Conservation (phyloP, 1,140 invertebrate genomes). For the Drosophila truncata region DNA sequence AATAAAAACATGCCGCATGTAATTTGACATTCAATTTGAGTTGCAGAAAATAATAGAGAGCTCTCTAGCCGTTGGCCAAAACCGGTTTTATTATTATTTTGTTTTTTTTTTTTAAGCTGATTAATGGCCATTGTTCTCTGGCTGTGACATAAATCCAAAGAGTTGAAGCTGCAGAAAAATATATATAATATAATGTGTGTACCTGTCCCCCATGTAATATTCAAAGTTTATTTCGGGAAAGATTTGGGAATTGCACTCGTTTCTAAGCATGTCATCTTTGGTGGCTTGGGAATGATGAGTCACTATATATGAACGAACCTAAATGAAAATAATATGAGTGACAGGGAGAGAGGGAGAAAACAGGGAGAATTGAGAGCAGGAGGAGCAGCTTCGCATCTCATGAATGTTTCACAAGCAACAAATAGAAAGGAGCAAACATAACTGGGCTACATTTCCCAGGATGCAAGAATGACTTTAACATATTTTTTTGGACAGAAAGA, state of each 20-base stretch:
- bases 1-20: background rate
- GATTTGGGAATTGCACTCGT: slow-evolving; percentile 1
- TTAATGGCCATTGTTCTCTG: slow-evolving; percentile 19
- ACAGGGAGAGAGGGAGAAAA: background rate
- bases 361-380: background rate
- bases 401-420: background rate
- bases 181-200: background rate
- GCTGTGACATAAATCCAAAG: slow-evolving; percentile 24
- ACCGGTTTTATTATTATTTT: too few relatives aligned
- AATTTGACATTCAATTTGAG: slow-evolving; percentile 16
- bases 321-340: slow-evolving; percentile 2
- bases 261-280: slow-evolving; percentile 7
- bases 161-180: background rate
- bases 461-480: too few relatives aligned
- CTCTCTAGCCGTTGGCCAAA: slow-evolving; percentile 14
- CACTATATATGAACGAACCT: background rate
- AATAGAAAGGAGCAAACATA: background rate
- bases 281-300: background rate
- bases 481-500: background rate
- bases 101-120: too few relatives aligned
- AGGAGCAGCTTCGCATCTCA: slow-evolving; percentile 7
- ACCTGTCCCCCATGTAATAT: slow-evolving; percentile 13
- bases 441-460: slow-evolving; percentile 1
- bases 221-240: background rate
- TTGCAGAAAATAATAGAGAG: slow-evolving; percentile 20